phyloP scores from a whole-genome alignment of 1,140 invertebrate species.

The Gryon sp. region DNA sequence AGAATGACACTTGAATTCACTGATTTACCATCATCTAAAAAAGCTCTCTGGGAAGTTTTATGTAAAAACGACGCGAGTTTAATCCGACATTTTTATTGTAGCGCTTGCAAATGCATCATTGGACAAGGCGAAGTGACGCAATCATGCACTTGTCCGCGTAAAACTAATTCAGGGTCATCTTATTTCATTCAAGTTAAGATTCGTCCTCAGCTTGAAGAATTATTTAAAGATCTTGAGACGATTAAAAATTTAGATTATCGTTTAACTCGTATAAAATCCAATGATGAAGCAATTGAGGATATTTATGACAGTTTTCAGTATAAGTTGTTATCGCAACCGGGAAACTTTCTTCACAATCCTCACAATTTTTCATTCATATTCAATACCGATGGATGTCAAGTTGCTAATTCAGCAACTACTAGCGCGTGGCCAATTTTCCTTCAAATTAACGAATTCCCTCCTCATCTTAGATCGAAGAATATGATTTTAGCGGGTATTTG shows the following conservation, averaged over 20 bases:
- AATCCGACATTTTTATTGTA: slow-evolving; percentile 6
- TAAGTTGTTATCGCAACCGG: neutral
- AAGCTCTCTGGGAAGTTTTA: neutral
- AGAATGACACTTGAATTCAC: no score
- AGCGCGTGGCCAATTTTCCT: slow-evolving; percentile 15
- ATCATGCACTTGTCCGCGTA: no score
- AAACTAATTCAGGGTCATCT: no score
- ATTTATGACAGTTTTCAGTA: slow-evolving; percentile 22
- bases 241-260: neutral
- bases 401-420: slow-evolving; percentile 4
- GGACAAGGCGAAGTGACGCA: no score
- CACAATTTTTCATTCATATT: slow-evolving; percentile 17
- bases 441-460: no score
- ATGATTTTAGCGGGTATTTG: slow-evolving; percentile 12
- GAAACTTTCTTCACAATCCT: slow-evolving; percentile 12
- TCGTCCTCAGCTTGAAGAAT: no score
- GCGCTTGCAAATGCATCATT: neutral
- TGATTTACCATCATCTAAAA: slow-evolving; percentile 7
- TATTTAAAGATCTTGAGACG: neutral
- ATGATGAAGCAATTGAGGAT: slow-evolving; percentile 7
- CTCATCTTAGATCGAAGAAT: slow-evolving; percentile 9
- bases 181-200: no score
- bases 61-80: slow-evolving; percentile 1
- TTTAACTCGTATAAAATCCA: neutral
- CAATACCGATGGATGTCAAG: slow-evolving; percentile 18